A percentile compares a stretch with the other conserved stretches of the same genome.
phyloP scores from a whole-genome alignment of 2,797 vertebrate genomes.

The Alca torda region DNA sequence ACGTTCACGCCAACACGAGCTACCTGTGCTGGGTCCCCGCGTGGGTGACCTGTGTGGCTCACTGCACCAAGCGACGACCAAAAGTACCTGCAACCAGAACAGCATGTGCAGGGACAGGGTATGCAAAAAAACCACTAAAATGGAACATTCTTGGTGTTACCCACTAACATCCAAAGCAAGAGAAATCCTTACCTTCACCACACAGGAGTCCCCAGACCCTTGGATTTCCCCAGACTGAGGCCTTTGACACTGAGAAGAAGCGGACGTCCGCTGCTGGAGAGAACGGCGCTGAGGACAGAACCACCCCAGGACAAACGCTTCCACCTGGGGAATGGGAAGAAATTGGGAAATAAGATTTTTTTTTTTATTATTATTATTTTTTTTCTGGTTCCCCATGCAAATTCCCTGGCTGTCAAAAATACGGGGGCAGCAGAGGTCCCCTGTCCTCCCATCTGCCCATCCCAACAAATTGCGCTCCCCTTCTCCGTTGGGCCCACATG shows the following conservation, averaged over 20 bases:
- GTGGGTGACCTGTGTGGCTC: rapidly evolving
- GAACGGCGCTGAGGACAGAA: not conserved
- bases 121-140: rapidly evolving
- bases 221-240: not conserved
- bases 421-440: not conserved
- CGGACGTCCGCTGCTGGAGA: rapidly evolving
- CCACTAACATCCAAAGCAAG: rapidly evolving
- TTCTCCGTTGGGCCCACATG: not conserved
- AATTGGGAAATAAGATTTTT: not conserved
- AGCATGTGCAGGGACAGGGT: rapidly evolving
- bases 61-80: not conserved
- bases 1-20: rapidly evolving
- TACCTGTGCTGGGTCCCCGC: not conserved
- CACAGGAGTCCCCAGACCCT: not conserved
- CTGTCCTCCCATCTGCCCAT: not conserved
- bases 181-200: not conserved
- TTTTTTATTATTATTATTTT: not conserved
- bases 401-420: not conserved
- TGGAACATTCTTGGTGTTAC: rapidly evolving
- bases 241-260: not conserved
- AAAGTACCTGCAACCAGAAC: not conserved
- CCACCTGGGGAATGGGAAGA: rapidly evolving
- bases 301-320: not conserved
- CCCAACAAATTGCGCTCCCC: not conserved
- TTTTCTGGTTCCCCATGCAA: not conserved